Base-by-base conservation (phyloP, 2,797 vertebrate species). In the Leptatherina wallacei region DNA sequence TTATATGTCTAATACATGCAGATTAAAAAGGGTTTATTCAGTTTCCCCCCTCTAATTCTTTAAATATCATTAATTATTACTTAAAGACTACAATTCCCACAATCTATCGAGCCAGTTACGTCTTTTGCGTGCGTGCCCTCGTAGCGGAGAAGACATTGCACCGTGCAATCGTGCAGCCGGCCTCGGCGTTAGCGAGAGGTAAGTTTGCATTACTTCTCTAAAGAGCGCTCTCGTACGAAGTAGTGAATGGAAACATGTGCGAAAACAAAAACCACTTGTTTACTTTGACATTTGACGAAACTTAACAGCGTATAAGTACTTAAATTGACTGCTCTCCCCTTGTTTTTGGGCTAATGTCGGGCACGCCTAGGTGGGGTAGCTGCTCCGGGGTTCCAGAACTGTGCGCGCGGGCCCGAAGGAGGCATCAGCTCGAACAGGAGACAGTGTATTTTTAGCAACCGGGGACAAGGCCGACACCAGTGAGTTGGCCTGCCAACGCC, bases 301-400 rank as follows among this genome's bases (percentile, higher is more conserved):
- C 38, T 6, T 55, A 16, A 18, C 0, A 29, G 12, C 0, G 40
- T 49, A 61, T 24, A 60, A 81, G 56, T 58, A 6, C 54, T 65
- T 80, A 18, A 76, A 68, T 71, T 36, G 61, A 67, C 77, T 82
- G 67, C 60, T 69, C 6, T 61, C 40, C 27, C 62, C 9, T 68
- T 27, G 22, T 65, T 55, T 79, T 65, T 22, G 36, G 32, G 80
- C 61, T 69, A 70, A 80, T 74, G 61, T 32, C 61, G 88, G 93
- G 89, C 94, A 94, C 94, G 93, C 94, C 94, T 94, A 91, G 93
- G 84, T 73, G 70, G 29, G 81, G 67, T 77, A 79, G 81, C 85
- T 77, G 76, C 65, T 73, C 40, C 42, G 52, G 81, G 68, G 71
- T 74, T 79, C 81, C 75, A 65, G 75, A 71, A 77, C 78, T 69